Conservation (phyloP, 2,113 vertebrate genomes). For the Brachypteracias leptosomus region DNA sequence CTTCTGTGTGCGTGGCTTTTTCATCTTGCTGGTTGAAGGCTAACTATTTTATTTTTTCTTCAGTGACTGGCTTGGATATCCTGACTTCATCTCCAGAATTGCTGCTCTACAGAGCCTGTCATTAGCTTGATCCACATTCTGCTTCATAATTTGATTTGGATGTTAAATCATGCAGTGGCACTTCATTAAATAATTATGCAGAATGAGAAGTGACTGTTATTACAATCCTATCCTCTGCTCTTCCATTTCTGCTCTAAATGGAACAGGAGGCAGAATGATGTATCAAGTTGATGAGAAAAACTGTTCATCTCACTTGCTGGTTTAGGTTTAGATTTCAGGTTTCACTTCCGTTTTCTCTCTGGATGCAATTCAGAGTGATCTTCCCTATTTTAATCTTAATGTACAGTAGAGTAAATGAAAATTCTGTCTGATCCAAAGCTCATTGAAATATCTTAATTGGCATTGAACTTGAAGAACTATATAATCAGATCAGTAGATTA, state of each 20-base stretch:
- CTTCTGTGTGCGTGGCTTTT: background rate
- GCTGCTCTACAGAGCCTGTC: background rate
- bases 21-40: background rate
- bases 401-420: background rate
- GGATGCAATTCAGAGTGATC: background rate
- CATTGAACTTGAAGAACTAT: background rate
- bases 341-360: background rate
- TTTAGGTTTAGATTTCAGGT: background rate
- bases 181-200: background rate
- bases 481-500: background rate
- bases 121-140: background rate
- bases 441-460: background rate
- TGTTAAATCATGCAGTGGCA: background rate
- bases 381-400: background rate
- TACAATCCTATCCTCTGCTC: background rate
- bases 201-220: background rate
- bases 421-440: background rate
- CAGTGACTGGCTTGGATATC: background rate
- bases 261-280: background rate
- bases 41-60: background rate
- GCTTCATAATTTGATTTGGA: conserved; percentile 27
- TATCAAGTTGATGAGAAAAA: background rate
- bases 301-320: background rate
- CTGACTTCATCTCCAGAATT: background rate
- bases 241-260: conserved; percentile 31